These are phyloP conservation scores for Ceyx erithaca DNA, from an alignment of 2,797 vertebrate species.

Conservation along the genomic window DNA sequence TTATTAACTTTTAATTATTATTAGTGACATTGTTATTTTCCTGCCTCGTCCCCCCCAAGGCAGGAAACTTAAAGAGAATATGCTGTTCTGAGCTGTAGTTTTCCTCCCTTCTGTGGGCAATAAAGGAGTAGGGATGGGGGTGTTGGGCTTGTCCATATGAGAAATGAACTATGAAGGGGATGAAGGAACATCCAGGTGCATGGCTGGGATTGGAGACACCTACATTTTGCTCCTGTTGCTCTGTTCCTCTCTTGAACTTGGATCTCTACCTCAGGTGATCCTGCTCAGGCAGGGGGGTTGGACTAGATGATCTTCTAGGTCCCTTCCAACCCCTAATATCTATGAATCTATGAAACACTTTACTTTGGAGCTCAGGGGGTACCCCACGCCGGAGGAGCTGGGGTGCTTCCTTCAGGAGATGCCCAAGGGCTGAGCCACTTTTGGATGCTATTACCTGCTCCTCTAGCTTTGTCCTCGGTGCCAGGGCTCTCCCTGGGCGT, in stretches of 20 bases:
- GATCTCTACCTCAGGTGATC: neutral
- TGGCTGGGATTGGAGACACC: neutral
- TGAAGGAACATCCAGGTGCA: neutral
- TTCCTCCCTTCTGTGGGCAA: neutral
- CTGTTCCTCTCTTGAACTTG: neutral
- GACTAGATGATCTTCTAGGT: too few relatives aligned
- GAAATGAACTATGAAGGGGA: neutral
- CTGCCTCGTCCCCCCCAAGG: neutral
- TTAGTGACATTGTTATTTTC: neutral
- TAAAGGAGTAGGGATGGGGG: neutral
- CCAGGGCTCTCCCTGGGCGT: neutral
- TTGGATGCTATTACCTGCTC: neutral
- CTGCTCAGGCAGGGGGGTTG: too few relatives aligned
- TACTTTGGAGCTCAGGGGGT: fast-evolving
- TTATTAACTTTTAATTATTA: neutral
- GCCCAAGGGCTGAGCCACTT: neutral
- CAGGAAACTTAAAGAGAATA: neutral
- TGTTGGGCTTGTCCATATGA: neutral
- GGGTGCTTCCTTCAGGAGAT: neutral
- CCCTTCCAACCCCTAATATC: too few relatives aligned
- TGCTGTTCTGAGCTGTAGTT: neutral
- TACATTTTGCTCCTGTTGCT: neutral
- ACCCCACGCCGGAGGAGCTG: neutral
- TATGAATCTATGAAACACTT: too few relatives aligned
- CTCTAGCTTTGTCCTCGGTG: fast-evolving